Base-by-base conservation (phyloP, 2,888 invertebrate genomes). In the Ophioninae sp. region DNA sequence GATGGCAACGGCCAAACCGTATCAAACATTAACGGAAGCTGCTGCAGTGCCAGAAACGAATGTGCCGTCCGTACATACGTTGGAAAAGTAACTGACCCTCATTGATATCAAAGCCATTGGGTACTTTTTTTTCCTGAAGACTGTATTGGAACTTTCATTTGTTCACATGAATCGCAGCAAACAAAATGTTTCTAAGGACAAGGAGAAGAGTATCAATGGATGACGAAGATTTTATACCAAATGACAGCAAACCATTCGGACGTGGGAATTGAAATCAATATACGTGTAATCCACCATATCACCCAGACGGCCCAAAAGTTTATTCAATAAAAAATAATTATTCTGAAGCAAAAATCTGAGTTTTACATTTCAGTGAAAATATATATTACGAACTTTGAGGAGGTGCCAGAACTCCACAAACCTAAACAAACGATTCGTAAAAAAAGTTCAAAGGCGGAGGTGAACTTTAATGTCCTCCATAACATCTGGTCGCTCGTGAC, bases 1-100 rank as follows among this genome's bases (percentile, higher is more conserved):
- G 13, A 83, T 81, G 83, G 78, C 74, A 13, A 81, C 61, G 8
- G 50, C 69, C 5, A 70, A 61, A 41, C 64, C 69, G 39, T 77
- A 83, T 61, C 73, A 74, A 65, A 68, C 64, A 50, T 41, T 62
- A n/a, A 56, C 50, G 1, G 67, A 74, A 56, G 68, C 81, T 65
- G 69, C 41, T 5, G 65, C 62, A 59, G 10, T 10, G 3, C 20
- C 73, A 1, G 65, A 8, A 6, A n/a, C 21, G 10, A 72, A 73
- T 57, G 13, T 13, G 10, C 67, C 75, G 13, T 50, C 17, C 8
- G 41, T 37, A 23, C 72, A 37, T 13, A 44, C 74, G 50, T 65
- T 23, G 41, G 70, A 73, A 76, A 69, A 73, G 70, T 65, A 39
- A 41, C 6, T 20, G 30, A 37, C 20, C 20, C 2, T 23, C 8